Percentiles rank a stretch among this genome's conserved stretches.
Conservation (phyloP, 2,113 vertebrate genomes). For the human region DNA sequence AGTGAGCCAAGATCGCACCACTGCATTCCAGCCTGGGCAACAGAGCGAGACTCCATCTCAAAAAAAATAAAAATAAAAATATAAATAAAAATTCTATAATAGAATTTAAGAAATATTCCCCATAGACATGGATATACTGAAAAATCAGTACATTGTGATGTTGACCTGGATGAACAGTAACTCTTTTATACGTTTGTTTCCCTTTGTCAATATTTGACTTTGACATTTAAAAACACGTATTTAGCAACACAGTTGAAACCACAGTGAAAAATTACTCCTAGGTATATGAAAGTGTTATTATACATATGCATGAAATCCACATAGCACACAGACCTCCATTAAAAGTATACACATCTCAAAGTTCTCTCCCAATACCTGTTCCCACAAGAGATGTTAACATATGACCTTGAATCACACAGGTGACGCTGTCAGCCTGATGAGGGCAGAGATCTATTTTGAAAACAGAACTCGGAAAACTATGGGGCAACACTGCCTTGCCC, state of each 20-base stretch:
- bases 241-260: neutral
- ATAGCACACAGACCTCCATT: neutral
- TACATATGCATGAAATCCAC: neutral
- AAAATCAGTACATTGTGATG: neutral
- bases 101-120: neutral
- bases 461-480: neutral
- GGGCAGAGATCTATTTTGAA: neutral
- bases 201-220: neutral
- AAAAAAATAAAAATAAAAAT: no score
- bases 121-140: neutral
- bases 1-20: no score
- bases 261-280: neutral
- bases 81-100: no score
- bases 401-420: neutral
- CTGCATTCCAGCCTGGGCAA: no score
- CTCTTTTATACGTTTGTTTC: neutral
- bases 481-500: neutral
- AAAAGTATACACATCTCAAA: neutral
- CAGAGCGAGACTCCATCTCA: fast-evolving
- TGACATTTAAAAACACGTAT: neutral
- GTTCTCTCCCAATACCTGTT: neutral
- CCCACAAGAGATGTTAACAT: neutral
- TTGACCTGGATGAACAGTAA: neutral
- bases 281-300: neutral
- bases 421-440: neutral